These are phyloP conservation scores for Drosophila barbarae DNA, from an alignment of 2,888 invertebrate species.

Conservation along the genomic window DNA sequence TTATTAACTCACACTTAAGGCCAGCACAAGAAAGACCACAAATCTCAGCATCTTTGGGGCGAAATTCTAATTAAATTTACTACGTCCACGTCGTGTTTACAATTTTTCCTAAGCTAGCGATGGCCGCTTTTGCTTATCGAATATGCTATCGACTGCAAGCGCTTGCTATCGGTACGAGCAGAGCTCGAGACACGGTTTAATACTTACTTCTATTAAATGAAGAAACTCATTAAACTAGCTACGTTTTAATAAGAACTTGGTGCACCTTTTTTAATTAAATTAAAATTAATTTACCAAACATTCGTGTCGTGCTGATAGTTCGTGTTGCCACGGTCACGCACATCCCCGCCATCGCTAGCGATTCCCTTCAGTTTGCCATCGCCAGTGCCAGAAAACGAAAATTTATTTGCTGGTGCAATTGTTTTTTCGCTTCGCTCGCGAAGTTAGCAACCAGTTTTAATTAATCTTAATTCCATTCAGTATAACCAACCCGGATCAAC, in stretches of 20 bases:
- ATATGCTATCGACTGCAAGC: constrained; percentile 6
- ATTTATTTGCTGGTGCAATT: constrained; percentile 29
- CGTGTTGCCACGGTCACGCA: neutral
- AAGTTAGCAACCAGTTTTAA: constrained; percentile 23
- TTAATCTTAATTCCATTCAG: constrained; percentile 31
- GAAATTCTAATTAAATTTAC: constrained; percentile 34
- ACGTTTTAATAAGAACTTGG: too few relatives aligned
- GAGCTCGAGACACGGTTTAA: neutral
- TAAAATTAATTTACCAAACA: too few relatives aligned
- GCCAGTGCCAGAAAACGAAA: constrained; percentile 17
- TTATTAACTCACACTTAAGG: constrained; percentile 44
- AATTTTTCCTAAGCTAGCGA: constrained; percentile 36
- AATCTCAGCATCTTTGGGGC: constrained; percentile 43
- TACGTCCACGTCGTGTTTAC: constrained; percentile 65
- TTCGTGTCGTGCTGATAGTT: neutral
- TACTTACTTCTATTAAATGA: too few relatives aligned
- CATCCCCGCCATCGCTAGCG: neutral
- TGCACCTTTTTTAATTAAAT: too few relatives aligned
- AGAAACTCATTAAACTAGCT: too few relatives aligned
- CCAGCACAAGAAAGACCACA: constrained; percentile 33
- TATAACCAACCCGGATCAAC: constrained; percentile 19
- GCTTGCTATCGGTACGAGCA: neutral
- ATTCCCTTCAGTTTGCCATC: constrained; percentile 7
- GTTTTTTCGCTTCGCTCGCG: constrained; percentile 35
- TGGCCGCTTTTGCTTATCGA: neutral